Evolutionary conservation across 1,140 invertebrate species (phyloP), one percentile per base, ranked within the genome.

Genomic region (Lysiphlebus fabarum): DNA sequence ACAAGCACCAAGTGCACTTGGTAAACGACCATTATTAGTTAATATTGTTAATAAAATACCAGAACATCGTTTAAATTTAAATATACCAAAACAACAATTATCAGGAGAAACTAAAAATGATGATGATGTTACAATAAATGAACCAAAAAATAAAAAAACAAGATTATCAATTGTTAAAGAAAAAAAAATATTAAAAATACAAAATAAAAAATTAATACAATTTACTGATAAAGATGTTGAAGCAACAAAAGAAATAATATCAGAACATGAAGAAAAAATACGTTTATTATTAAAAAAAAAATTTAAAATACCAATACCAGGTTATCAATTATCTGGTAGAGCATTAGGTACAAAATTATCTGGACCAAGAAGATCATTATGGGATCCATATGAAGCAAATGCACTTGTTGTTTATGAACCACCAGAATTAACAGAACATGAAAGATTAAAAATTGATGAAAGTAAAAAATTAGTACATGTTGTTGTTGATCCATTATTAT

Each of bases 281-380:
- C 85, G 85, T 59, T 88, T 89, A 67, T 86, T 96, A 62, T 71
- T 98, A 1, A 87, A 84, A n/a, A 90, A 89, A 70, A 93, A 95
- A 6, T 99, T 99, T 71, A 92, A 93, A 81, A 90, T 98, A 49
- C 96, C 97, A 6, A 91, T 98, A 61, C 87, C 90, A 11, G 95
- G 96, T 69, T 99, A 98, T 80, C 82, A 87, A 43, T 82, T 85
- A 1, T 86, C 85, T 38, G 87, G 85, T 69, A 84, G 89, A 70
- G 84, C 85, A 37, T 75, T 96, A 7, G 93, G 93, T 1, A 82
- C 95, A 47, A 80, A 86, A 53, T 80, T 91, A 42, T 78, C 83
- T 65, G 86, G 87, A 12, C 81, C 85, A 3, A 81, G 89, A 65
- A 84, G 87, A 61, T 79, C 97, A 1, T 76, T 99, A 10, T 91